Evolutionary conservation across 2,888 invertebrate genomes (phyloP).

Genomic region (Orthosia gracilis): DNA sequence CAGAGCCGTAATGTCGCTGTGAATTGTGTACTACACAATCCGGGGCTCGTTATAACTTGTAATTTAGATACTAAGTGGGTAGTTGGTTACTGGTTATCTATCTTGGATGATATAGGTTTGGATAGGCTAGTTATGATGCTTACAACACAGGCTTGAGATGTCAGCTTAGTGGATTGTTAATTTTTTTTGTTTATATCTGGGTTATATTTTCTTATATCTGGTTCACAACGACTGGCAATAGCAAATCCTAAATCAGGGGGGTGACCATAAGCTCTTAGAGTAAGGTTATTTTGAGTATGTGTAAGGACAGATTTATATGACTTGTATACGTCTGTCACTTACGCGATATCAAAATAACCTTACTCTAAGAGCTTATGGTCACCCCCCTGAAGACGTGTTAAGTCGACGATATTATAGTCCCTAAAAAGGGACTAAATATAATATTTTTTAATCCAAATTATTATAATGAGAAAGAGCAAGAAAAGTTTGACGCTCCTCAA

Average conservation of each 20-base stretch:
- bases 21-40: conserved; percentile 58
- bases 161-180: background rate
- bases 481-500: background rate
- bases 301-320: no score
- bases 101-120: no score
- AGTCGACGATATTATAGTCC: no score
- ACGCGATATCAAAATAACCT: no score
- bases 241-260: background rate
- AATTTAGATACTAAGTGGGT: conserved; percentile 28
- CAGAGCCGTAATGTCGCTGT: conserved; percentile 48
- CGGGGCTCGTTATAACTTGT: conserved; percentile 42
- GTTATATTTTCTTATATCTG: no score
- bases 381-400: no score
- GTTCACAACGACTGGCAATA: background rate
- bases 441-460: background rate
- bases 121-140: background rate
- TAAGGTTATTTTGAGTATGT: no score
- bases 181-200: no score
- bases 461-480: background rate
- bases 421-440: background rate
- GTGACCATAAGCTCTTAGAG: no score
- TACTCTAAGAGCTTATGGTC: no score
- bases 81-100: no score
- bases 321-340: no score
- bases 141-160: background rate